phyloP scores from a whole-genome alignment of 2,797 vertebrate genomes.

The Meda fulgida region DNA sequence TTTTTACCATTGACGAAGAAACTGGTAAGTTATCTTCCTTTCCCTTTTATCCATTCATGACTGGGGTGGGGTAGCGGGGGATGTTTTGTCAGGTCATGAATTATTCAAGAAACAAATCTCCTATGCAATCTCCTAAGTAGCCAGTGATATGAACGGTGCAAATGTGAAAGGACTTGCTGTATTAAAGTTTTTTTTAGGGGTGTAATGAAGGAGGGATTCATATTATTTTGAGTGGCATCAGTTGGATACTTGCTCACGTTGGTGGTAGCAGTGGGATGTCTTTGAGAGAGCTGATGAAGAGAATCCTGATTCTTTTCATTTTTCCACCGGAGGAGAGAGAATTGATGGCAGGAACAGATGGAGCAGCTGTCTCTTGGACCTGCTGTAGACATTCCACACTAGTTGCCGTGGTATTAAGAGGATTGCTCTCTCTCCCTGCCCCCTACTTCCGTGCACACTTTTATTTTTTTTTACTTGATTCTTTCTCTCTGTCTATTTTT shows the following conservation, averaged over 20 bases:
- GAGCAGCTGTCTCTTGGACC: conserved; percentile 74
- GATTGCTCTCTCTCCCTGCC: conserved; percentile 62
- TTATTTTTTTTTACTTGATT: conserved; percentile 30
- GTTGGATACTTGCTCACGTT: conserved; percentile 38
- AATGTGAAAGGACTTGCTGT: conserved; percentile 24
- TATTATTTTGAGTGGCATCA: conserved; percentile 8
- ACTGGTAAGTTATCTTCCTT: conserved; percentile 83
- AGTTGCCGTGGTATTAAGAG: conserved; percentile 66
- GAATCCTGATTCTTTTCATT: conserved; percentile 67
- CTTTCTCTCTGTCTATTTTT: conserved; percentile 30
- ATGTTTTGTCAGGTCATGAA: conserved; percentile 52
- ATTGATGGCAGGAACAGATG: conserved; percentile 72
- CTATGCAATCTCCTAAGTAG: conserved; percentile 42
- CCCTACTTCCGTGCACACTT: conserved; percentile 13
- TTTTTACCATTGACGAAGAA: conserved; percentile 94
- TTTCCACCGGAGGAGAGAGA: conserved; percentile 64
- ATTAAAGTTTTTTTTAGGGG: conserved; percentile 7
- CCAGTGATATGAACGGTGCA: conserved; percentile 22
- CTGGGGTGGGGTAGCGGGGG: conserved; percentile 27
- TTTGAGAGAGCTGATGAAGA: conserved; percentile 52
- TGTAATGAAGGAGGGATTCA: conserved; percentile 5
- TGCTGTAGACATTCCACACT: conserved; percentile 72
- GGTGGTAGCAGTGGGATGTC: conserved; percentile 47
- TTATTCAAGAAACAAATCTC: conserved; percentile 46
- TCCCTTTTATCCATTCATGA: not conserved